Conservation (phyloP, 2,113 vertebrate genomes). For the Clinocottus analis region DNA sequence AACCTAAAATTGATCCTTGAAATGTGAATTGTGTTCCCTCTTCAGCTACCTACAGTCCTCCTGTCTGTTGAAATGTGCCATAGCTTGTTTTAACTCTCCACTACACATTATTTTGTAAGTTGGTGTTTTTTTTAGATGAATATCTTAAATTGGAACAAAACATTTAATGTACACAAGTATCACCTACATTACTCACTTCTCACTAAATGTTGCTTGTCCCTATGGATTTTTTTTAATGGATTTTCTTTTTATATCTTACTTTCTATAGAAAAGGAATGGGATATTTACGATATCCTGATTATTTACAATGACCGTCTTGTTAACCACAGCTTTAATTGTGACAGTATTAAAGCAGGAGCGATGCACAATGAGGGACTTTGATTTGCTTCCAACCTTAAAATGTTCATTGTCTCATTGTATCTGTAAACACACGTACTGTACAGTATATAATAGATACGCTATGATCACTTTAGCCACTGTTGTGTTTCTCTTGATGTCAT, state of each 20-base stretch:
- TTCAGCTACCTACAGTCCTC: not conserved
- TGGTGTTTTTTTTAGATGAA: conserved; percentile 4
- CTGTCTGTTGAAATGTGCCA: conserved; percentile 58
- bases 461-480: not conserved
- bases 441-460: not conserved
- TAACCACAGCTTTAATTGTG: conserved; percentile 14
- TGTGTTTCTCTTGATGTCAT: conserved; percentile 1
- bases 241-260: conserved; percentile 6
- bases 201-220: conserved; percentile 26
- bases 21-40: conserved; percentile 19
- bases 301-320: conserved; percentile 24
- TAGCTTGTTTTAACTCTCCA: conserved; percentile 26
- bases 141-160: conserved; percentile 18
- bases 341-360: conserved; percentile 51
- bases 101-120: not conserved
- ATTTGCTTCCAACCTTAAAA: not conserved
- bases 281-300: conserved; percentile 21
- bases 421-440: not conserved
- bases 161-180: not conserved
- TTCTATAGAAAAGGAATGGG: conserved; percentile 4
- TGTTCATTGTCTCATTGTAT: not conserved
- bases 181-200: conserved; percentile 14
- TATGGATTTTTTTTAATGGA: not conserved
- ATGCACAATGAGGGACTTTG: not conserved
- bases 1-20: conserved; percentile 17